Base-by-base conservation (phyloP, 1,140 invertebrate genomes). In the Heliconius eleuchia region DNA sequence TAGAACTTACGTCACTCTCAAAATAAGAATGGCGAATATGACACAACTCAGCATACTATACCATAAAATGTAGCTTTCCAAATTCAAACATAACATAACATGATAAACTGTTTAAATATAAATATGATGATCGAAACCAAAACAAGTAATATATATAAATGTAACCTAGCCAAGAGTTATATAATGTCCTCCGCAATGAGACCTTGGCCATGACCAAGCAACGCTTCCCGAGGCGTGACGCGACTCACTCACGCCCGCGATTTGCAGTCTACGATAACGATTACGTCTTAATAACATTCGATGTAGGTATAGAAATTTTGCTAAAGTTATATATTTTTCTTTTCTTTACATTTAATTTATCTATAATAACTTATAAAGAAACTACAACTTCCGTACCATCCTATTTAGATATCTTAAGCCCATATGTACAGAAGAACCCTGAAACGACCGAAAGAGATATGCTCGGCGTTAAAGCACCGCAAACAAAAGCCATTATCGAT, bases 161-260 rank as follows among this genome's bases (percentile, higher is more conserved):
- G 87, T 83, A 82, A 87, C 87, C 88, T 89, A 87, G 84, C 83
- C 84, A 84, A 84, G 77, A 74, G 86, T 94, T 92, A 92, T 39
- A 85, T 91, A 94, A 94, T 87, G 84, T 81, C 83, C 84, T 88
- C 83, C 86, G 82, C 83, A 83, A 60, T 13, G 79, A 90, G 88
- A 90, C 92, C 91, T 93, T 93, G 91, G 91, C 91, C 92, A 87
- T 94, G 91, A 94, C 91, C 92, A 92, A 85, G 84, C 83, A 85
- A 87, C 89, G 84, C 82, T 90, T 89, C 82, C 87, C 88, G 86
- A 87, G 90, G 83, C 87, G 86, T 89, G 88, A 88, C 89, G 87
- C 81, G 84, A 73, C 80, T 79, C 81, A 78, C 84, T 86, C 83
- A 83, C 86, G 82, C 84, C 85, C 82, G 88, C 86, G 85, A 88